These are phyloP conservation scores for Anarrhichthys ocellatus DNA, from an alignment of 2,113 vertebrate species.

Conservation along the genomic window DNA sequence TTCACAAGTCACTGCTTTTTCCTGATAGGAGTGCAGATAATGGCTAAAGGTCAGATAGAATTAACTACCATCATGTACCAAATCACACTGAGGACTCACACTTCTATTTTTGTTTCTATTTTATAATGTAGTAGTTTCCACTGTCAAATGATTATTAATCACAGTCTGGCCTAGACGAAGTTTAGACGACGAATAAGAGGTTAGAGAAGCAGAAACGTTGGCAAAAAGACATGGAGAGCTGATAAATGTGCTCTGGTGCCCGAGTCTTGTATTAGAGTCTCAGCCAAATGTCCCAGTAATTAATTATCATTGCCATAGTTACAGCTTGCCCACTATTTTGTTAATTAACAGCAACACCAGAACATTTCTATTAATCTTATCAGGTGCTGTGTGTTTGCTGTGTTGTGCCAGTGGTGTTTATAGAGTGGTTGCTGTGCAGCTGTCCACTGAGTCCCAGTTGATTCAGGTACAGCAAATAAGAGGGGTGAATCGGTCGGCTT, in stretches of 20 bases:
- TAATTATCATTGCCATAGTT: constrained; percentile 15
- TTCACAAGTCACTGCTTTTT: not conserved
- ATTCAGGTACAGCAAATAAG: constrained; percentile 7
- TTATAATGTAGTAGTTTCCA: too few relatives aligned
- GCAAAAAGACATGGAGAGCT: not conserved
- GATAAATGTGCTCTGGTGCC: not conserved
- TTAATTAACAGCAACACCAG: constrained; percentile 15
- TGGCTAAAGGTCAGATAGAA: constrained; percentile 10
- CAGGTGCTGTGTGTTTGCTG: constrained; percentile 28
- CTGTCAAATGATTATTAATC: too few relatives aligned
- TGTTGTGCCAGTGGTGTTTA: constrained; percentile 40
- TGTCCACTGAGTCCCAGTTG: constrained; percentile 27
- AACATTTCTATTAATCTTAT: constrained; percentile 41
- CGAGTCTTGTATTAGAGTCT: not conserved
- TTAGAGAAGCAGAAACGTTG: not conserved
- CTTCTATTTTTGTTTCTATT: not conserved
- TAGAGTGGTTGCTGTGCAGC: constrained; percentile 53
- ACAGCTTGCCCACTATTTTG: constrained; percentile 7
- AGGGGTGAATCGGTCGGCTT: not conserved
- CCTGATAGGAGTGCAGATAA: not conserved
- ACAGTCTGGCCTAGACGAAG: not conserved
- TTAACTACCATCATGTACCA: not conserved
- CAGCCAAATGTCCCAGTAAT: not conserved
- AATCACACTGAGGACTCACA: not conserved
- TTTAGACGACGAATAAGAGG: not conserved